Conservation (phyloP, 2,797 vertebrate species). For the Ateles fusciceps region DNA sequence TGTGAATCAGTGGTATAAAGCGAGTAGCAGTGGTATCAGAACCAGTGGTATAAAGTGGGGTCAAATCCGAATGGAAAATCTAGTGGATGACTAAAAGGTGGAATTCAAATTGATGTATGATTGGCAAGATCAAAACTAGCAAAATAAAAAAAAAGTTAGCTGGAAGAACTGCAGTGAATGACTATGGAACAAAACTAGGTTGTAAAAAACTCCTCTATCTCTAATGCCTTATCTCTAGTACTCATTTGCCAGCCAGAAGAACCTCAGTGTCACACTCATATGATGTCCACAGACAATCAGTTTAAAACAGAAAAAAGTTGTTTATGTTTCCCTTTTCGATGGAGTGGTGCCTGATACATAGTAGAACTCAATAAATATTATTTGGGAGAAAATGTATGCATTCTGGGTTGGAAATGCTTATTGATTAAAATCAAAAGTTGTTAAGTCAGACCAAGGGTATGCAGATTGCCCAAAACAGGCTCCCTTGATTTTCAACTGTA, state of each 20-base stretch:
- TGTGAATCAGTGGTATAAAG: background rate
- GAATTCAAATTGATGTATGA: background rate
- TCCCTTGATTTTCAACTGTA: slow-evolving; percentile 19
- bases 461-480: background rate
- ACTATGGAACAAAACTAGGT: background rate
- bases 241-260: background rate
- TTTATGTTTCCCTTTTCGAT: background rate
- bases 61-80: background rate
- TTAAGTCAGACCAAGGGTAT: background rate
- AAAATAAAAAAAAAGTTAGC: background rate
- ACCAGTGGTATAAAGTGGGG: background rate
- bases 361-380: background rate
- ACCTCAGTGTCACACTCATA: background rate
- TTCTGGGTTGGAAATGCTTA: background rate
- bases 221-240: background rate
- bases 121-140: background rate
- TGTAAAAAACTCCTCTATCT: background rate
- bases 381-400: background rate
- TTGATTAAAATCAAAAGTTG: background rate
- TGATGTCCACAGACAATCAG: background rate
- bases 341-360: background rate
- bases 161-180: background rate
- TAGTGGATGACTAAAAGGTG: background rate
- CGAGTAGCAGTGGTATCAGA: background rate
- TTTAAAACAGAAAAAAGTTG: background rate